Conservation (phyloP, 1,140 invertebrate species). For the Campoletis sonorensis region DNA sequence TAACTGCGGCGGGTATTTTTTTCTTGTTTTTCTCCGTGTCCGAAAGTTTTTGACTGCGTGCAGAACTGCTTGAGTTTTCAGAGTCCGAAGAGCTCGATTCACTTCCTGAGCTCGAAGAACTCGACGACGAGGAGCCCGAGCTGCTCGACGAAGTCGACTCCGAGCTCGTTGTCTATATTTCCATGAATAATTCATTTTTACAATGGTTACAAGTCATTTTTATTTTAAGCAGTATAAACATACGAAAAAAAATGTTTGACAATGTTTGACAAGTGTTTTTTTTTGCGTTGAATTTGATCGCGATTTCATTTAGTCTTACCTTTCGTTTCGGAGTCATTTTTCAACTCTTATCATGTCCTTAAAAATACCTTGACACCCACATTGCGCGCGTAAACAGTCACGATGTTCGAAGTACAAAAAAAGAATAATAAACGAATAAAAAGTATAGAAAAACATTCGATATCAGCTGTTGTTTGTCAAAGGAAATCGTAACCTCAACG, state of each 20-base stretch:
- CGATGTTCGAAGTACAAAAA: slow-evolving; percentile 6
- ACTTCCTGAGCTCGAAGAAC: slow-evolving; percentile 82
- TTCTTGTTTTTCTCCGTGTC: slow-evolving; percentile 76
- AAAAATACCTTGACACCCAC: background rate
- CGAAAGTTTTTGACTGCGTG: slow-evolving; percentile 71
- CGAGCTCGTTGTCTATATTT: slow-evolving; percentile 77
- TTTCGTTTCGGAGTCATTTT: slow-evolving; percentile 74
- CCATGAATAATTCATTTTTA: too few relatives aligned
- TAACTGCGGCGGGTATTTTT: slow-evolving; percentile 71
- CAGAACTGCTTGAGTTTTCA: slow-evolving; percentile 81
- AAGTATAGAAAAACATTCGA: slow-evolving; percentile 24
- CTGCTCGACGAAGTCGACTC: slow-evolving; percentile 81
- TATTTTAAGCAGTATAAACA: too few relatives aligned
- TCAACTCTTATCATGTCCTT: slow-evolving; percentile 53
- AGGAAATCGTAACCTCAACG: slow-evolving; percentile 12
- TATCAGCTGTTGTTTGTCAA: slow-evolving; percentile 30
- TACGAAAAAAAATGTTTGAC: background rate
- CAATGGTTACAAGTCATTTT: background rate
- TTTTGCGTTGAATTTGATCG: slow-evolving; percentile 32
- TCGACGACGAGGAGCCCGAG: slow-evolving; percentile 80
- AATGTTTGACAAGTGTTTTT: slow-evolving; percentile 11
- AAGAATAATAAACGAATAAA: slow-evolving; percentile 9
- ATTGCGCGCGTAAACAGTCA: background rate
- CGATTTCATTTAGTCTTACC: slow-evolving; percentile 57
- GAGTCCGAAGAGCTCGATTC: slow-evolving; percentile 83